Evolutionary conservation across 2,888 invertebrate genomes (phyloP), one percentile per base, ranked within the genome.

Genomic region (Periphyllus acericola): DNA sequence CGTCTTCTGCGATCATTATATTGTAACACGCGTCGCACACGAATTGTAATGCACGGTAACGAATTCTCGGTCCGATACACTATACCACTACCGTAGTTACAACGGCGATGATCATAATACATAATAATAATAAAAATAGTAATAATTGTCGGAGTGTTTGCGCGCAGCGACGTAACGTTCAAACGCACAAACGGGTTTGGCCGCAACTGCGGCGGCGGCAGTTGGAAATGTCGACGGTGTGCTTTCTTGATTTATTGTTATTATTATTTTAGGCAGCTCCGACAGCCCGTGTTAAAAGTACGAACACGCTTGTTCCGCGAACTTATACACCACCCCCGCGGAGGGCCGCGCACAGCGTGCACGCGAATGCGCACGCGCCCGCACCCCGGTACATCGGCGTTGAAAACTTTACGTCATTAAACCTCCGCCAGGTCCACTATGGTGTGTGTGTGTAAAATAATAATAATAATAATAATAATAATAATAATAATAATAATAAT

Each of bases 351-450:
- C 17, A 25, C 2, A 72, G 17, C 5, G 34, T 0, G 36, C 14
- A 29, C 68, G 29, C 17, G 14, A 25, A 8, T 4, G 19, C 1
- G 71, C 21, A 0, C 21, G 40, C 14, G 29, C 3, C 6, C 29
- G 17, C 8, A 72, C 9, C 36, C 34, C 9, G 81, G 17, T 46
- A 86, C 87, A 81, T 87, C 87, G 80, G 87, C 40, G 80, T 87
- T 74, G 87, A 87, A 87, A 87, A 87, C 87, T 87, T 87, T 87
- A 81, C 87, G 87, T 87, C 87, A 81, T 87, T 87, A 87, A 72
- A 79, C 85, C 78, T 76, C 78, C 68, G 29, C 85, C 79, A 68
- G n/a, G 78, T 78, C 85, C 55, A 71, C 79, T 71, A 19, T 71
- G n/a, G n/a, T 40, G 78, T 36, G 40, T 25, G 40, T 32, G 32